Percentiles rank a stretch among this genome's conserved stretches.
phyloP scores from a whole-genome alignment of 2,888 invertebrate species.

The Cataglyphis altisquamis region DNA sequence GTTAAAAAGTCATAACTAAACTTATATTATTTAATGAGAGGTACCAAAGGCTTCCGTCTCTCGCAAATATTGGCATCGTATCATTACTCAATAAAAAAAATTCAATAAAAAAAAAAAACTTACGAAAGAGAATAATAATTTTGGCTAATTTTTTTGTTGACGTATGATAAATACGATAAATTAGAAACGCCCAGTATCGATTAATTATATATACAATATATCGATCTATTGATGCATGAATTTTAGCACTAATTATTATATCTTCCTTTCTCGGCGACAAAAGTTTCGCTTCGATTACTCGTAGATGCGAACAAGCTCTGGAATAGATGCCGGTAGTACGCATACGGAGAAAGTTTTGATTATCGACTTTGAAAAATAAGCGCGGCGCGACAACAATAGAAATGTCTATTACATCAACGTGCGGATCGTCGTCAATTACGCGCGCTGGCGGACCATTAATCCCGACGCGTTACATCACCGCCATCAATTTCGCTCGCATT shows the following conservation, averaged over 20 bases:
- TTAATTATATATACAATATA: too few species aligned
- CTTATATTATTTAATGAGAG: too few species aligned
- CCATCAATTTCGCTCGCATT: conserved; percentile 46
- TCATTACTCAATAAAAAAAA: too few species aligned
- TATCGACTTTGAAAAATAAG: conserved; percentile 41
- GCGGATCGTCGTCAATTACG: conserved; percentile 47
- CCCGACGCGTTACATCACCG: conserved; percentile 17
- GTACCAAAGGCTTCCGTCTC: too few species aligned
- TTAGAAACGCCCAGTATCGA: too few species aligned
- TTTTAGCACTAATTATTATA: neutral
- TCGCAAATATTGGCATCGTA: too few species aligned
- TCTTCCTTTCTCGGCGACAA: neutral
- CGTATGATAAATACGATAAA: too few species aligned
- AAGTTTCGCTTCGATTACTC: neutral
- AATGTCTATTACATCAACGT: conserved; percentile 45
- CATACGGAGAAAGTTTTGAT: conserved; percentile 3
- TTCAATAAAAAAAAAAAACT: too few species aligned
- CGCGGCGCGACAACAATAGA: conserved; percentile 36
- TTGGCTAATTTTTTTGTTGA: too few species aligned
- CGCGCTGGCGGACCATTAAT: conserved; percentile 20
- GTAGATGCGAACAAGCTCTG: neutral
- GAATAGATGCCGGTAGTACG: neutral
- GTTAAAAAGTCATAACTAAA: too few species aligned
- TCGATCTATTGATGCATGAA: neutral
- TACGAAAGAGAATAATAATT: too few species aligned